These are phyloP conservation scores for Symphodus melops DNA, from an alignment of 2,113 vertebrate species.

Conservation along the genomic window DNA sequence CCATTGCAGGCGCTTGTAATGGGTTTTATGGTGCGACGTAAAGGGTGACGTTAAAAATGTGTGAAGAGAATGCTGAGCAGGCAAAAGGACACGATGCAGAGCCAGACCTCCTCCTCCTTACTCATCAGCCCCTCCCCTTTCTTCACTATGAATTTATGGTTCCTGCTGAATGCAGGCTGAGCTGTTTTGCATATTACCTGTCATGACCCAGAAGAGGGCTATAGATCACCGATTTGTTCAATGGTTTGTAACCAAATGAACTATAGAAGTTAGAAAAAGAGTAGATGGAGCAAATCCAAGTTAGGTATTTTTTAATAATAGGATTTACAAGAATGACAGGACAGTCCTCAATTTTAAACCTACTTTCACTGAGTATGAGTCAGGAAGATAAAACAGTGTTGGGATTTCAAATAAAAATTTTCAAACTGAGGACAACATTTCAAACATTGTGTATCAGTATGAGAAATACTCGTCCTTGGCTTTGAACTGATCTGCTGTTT, in stretches of 20 bases:
- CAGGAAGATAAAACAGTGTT: no score
- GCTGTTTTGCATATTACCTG: slow-evolving; percentile 73
- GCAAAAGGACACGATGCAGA: slow-evolving; percentile 56
- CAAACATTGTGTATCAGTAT: no score
- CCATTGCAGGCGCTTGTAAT: slow-evolving; percentile 65
- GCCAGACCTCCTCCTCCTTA: slow-evolving; percentile 15
- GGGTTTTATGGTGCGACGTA: slow-evolving; percentile 61
- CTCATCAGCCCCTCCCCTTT: slow-evolving; percentile 39
- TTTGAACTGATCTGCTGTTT: neutral
- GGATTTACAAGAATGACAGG: neutral
- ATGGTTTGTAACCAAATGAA: slow-evolving; percentile 43
- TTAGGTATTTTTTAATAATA: neutral
- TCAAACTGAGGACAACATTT: no score
- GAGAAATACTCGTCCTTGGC: no score
- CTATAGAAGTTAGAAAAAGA: slow-evolving; percentile 24
- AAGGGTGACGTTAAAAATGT: slow-evolving; percentile 56
- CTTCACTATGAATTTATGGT: slow-evolving; percentile 67
- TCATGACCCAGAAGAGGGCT: slow-evolving; percentile 22
- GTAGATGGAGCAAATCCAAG: neutral
- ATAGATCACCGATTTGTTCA: slow-evolving; percentile 59
- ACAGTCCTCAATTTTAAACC: no score
- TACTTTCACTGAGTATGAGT: neutral
- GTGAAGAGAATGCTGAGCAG: slow-evolving; percentile 70
- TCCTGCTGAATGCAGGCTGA: slow-evolving; percentile 62
- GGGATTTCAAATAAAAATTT: neutral